Evolutionary conservation across 92 coral and sea anemone species (phyloP), one percentile per base, ranked within the genome.

Genomic region (Zoanthus gigantus): DNA sequence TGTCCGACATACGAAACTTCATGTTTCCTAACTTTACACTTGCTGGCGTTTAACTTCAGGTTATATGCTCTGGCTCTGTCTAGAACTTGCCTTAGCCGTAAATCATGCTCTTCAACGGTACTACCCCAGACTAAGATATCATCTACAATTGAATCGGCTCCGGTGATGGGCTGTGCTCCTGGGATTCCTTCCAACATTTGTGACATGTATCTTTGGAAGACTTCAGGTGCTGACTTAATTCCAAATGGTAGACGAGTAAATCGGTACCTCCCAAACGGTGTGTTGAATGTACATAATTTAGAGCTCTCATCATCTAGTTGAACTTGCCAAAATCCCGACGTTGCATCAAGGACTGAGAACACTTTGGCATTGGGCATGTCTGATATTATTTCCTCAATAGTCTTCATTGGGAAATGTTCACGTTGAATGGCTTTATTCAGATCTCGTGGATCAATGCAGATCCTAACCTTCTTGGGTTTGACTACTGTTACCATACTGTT

Each of bases 301-400:
- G 14, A 29, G 15, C 74, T 71, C 72, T 66, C 72, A 31, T 66
- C 72, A n/a, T 66, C 72, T 66, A 66, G 31, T 66, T 66, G 72
- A n/a, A 66, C 30, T 66, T 66, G 67, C 77, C 88, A 88, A 57
- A 79, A 88, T 32, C 88, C 75, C 6, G 72, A 66, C 15, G 69
- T 82, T 18, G 83, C 88, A 16, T 88, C 90, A 7, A 79, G 60
- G 30, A 79, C 90, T 78, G 75, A 58, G 48, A 87, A 87, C 12
- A 87, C 78, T 17, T 79, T 78, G 68, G 79, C 90, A 47, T 78
- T 65, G 57, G 60, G 76, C 86, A 87, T 52, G 71, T 87, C 90
- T 61, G 71, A 84, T 53, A 72, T 79, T 13, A 87, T 69, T 79
- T 87, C 86, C 67, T 87, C 71, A 14, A 52, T 54, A 17, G 90